Evolutionary conservation across 2,113 vertebrate genomes (phyloP), one percentile per base, ranked within the genome.

Genomic region (Bombycilla garrulus): DNA sequence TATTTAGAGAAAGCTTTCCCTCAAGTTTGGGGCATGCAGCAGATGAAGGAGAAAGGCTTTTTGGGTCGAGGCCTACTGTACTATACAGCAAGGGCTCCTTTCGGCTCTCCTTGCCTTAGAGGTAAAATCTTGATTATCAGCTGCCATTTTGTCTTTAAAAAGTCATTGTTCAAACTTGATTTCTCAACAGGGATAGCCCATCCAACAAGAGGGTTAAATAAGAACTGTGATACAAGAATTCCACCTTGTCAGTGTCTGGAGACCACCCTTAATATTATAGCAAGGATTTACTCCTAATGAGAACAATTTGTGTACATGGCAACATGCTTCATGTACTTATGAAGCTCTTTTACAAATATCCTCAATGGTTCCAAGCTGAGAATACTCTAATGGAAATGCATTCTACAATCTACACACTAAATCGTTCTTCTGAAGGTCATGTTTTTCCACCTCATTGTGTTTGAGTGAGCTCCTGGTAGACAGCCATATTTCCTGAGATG

Each of bases 401-500:
- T 94, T 96, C 88, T 79, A 71, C 47, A 65, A 92, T 88, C 85
- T 74, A 88, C 88, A 88, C 86, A 79, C 67, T 94, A 86, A 96
- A 95, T 93, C 93, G 90, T 83, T 65, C 85, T 93, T 85, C 87
- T 94, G 94, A 97, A 96, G 90, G 94, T 92, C 95, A 90, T 88
- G 87, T 92, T 97, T 96, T 96, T 95, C 93, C 93, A 96, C 90
- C 79, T 95, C 96, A 90, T 90, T 96, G 79, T 94, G 85, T 94
- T 80, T 90, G 79, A 96, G 79, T 95, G 90, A 93, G 67, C 60
- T 88, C 66, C 82, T 93, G 90, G 93, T 91, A 90, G 78, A 96
- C 60, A 84, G 92, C 74, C 94, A 74, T 94, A 95, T 94, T 93
- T 90, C 62, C 93, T 77, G 58, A 94, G 92, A 93, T 42, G 71